Evolutionary conservation across 2,888 invertebrate genomes (phyloP).

Genomic region (Yponomeuta plumbellus): DNA sequence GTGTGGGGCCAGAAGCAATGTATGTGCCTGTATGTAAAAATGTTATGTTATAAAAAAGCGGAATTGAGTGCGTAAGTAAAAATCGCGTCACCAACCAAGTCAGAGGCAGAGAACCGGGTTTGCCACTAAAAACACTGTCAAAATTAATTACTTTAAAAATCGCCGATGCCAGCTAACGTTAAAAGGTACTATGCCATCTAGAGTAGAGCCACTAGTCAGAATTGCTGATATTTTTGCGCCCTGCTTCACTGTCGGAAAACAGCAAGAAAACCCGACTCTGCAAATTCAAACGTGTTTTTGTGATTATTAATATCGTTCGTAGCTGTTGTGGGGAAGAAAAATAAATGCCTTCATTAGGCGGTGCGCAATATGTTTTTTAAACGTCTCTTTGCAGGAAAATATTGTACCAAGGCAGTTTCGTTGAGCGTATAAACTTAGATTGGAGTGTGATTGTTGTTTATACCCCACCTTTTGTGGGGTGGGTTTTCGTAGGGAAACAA

Average conservation of each 20-base stretch:
- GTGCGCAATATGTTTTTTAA: background rate
- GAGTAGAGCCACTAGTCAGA: background rate
- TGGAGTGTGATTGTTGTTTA: no score
- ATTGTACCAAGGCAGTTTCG: background rate
- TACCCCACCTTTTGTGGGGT: no score
- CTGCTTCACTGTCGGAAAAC: background rate
- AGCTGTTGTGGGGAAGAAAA: background rate
- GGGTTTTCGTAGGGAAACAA: no score
- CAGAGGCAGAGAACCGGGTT: no score
- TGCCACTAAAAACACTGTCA: no score
- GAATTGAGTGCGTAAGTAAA: no score
- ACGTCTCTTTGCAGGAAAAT: background rate
- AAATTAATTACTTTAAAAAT: no score
- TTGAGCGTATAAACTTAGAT: background rate
- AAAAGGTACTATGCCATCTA: background rate
- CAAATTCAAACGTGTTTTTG: slow-evolving; percentile 3
- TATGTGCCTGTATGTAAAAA: no score
- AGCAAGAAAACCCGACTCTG: background rate
- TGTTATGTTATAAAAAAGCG: no score
- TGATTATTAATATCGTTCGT: background rate
- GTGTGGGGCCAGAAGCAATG: no score
- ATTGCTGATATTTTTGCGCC: background rate
- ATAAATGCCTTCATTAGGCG: background rate
- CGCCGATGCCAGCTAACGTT: no score
- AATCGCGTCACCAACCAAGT: no score